A percentile compares a stretch with the other conserved stretches of the same genome.
phyloP scores from a whole-genome alignment of 2,113 vertebrate species.

The Ornithorhynchus anatinus region DNA sequence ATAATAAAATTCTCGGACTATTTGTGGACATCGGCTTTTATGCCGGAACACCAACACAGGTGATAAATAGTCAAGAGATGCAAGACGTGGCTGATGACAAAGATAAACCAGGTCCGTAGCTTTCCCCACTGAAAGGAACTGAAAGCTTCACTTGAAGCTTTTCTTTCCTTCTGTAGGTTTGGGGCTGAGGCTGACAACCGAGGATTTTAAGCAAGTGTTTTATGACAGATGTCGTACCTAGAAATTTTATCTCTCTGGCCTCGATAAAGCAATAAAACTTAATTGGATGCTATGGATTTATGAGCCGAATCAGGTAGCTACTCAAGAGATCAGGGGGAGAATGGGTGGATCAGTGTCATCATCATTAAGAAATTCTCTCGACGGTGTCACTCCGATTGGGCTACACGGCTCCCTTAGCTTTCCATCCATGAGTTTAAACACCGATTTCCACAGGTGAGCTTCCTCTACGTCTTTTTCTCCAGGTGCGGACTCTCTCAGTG shows the following conservation, averaged over 20 bases:
- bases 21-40: slow-evolving; percentile 65
- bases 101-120: slow-evolving; percentile 22
- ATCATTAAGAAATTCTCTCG: too few relatives aligned
- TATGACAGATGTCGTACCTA: slow-evolving; percentile 63
- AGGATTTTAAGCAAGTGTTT: slow-evolving; percentile 57
- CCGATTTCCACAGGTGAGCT: too few relatives aligned
- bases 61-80: slow-evolving; percentile 54
- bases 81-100: slow-evolving; percentile 51
- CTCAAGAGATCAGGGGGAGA: accelerated
- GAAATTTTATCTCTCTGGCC: slow-evolving; percentile 53
- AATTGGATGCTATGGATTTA: slow-evolving; percentile 25
- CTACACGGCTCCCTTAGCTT: too few relatives aligned
- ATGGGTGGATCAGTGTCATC: too few relatives aligned
- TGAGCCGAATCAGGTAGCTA: not conserved
- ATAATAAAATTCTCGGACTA: slow-evolving; percentile 53
- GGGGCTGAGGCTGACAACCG: slow-evolving; percentile 52
- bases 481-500: too few relatives aligned
- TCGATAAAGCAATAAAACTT: slow-evolving; percentile 65
- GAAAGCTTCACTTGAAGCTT: slow-evolving; percentile 66
- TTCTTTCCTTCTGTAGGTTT: slow-evolving; percentile 62
- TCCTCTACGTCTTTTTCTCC: too few relatives aligned
- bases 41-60: slow-evolving; percentile 61
- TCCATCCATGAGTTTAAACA: too few relatives aligned
- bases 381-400: too few relatives aligned
- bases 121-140: slow-evolving; percentile 54